A percentile compares a stretch with the other conserved stretches of the same genome.
These are phyloP conservation scores for Peromyscus polionotus DNA, from an alignment of 2,113 vertebrate species.

Conservation along the genomic window DNA sequence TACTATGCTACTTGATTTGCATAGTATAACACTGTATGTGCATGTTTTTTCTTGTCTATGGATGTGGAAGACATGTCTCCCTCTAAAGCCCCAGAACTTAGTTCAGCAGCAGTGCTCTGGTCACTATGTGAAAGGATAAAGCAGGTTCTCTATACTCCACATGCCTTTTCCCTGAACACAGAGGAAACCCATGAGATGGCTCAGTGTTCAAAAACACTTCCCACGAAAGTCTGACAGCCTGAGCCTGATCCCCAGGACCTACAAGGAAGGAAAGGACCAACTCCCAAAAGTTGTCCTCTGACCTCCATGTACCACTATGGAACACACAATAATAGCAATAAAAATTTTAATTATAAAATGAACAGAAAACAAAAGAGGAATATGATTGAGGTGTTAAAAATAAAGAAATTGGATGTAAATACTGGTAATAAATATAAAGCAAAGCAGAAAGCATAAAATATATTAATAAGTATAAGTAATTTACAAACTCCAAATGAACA, in stretches of 20 bases:
- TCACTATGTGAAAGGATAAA: background rate
- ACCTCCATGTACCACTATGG: too few species aligned
- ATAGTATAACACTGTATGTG: background rate
- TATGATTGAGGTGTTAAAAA: background rate
- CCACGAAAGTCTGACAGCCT: background rate
- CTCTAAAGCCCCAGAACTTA: background rate
- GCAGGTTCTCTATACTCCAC: background rate
- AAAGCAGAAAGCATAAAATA: background rate
- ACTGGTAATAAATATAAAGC: background rate
- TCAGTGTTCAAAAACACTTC: background rate
- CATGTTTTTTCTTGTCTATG: background rate
- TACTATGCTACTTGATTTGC: slow-evolving; percentile 11
- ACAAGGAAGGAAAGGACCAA: too few species aligned
- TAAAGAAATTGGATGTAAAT: background rate
- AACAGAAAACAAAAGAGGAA: slow-evolving; percentile 32
- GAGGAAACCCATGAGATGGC: background rate
- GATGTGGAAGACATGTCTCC: background rate
- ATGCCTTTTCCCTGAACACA: background rate
- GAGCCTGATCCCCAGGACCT: too few species aligned
- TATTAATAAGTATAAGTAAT: background rate
- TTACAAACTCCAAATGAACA: background rate
- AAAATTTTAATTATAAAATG: background rate
- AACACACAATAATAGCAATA: background rate
- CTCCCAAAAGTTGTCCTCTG: background rate
- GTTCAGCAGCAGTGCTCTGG: too few species aligned